phyloP scores from a whole-genome alignment of 2,888 invertebrate species.

The Octodonta nipae region DNA sequence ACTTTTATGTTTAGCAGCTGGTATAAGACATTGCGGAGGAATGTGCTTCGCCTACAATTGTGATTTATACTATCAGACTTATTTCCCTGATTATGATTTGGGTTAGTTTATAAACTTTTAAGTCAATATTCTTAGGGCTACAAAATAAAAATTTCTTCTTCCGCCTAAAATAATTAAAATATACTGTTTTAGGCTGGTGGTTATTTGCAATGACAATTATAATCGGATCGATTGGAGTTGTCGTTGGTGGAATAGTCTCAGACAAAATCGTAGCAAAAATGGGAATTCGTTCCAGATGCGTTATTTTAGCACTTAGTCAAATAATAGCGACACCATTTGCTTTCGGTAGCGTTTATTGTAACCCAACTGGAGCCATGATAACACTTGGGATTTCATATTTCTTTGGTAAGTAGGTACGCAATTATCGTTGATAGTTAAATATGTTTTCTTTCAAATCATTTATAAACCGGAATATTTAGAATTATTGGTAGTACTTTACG shows the following conservation, averaged over 20 bases:
- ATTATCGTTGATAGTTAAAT: too few relatives aligned
- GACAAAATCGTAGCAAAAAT: slow-evolving; percentile 79
- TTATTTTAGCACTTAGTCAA: slow-evolving; percentile 69
- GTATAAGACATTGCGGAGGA: slow-evolving; percentile 77
- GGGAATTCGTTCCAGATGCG: slow-evolving; percentile 69
- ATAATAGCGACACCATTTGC: slow-evolving; percentile 72
- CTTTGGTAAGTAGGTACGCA: slow-evolving; percentile 68
- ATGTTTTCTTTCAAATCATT: too few relatives aligned
- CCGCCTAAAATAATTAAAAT: too few relatives aligned
- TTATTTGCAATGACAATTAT: slow-evolving; percentile 77
- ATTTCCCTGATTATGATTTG: slow-evolving; percentile 78
- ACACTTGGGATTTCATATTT: slow-evolving; percentile 79
- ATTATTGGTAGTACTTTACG: too few relatives aligned
- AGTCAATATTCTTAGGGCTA: too few relatives aligned
- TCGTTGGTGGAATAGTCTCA: slow-evolving; percentile 62
- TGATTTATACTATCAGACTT: slow-evolving; percentile 73
- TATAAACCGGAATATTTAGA: too few relatives aligned
- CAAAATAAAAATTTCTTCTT: too few relatives aligned
- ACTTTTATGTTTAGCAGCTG: slow-evolving; percentile 72
- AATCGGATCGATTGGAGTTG: slow-evolving; percentile 57
- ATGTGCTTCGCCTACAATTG: slow-evolving; percentile 87
- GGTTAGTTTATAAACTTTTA: too few relatives aligned
- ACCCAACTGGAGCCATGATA: slow-evolving; percentile 74
- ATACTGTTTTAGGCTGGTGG: slow-evolving; percentile 48
- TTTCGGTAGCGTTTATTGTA: slow-evolving; percentile 71